Conservation (phyloP, 2,113 vertebrate species). For the Conger conger region DNA sequence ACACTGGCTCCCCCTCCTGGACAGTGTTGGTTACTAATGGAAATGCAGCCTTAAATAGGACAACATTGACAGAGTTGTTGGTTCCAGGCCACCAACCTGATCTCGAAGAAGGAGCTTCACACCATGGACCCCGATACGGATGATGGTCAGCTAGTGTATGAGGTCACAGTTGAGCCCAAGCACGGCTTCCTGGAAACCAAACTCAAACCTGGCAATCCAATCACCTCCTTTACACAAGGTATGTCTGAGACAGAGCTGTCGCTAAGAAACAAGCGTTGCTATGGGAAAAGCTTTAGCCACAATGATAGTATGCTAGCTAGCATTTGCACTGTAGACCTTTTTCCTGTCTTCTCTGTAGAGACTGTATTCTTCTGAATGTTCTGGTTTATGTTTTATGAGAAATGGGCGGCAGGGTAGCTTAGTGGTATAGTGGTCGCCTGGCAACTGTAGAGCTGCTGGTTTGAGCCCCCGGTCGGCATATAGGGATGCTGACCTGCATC, state of each 20-base stretch:
- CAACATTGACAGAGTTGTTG: not conserved
- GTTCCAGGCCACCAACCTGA: conserved; percentile 85
- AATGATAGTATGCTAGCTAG: not conserved
- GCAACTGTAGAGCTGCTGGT: no score
- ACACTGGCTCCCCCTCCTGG: conserved; percentile 39
- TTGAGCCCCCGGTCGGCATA: no score
- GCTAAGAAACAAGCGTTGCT: no score
- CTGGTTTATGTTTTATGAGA: no score
- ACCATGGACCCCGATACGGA: conserved; percentile 89
- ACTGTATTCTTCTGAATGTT: not conserved
- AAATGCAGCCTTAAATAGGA: not conserved
- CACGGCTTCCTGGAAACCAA: conserved; percentile 89
- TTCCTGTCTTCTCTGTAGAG: not conserved
- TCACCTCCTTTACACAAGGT: conserved; percentile 88
- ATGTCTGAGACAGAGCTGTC: not conserved
- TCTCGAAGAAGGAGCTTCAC: conserved; percentile 93
- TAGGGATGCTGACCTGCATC: no score
- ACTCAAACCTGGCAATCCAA: conserved; percentile 69
- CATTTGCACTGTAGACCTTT: no score
- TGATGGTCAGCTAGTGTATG: conserved; percentile 83
- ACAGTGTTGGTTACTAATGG: not conserved
- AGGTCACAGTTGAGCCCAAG: conserved; percentile 75
- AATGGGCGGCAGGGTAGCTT: no score
- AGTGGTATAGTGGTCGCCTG: no score
- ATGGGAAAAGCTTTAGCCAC: not conserved